A percentile compares a stretch with the other conserved stretches of the same genome.
Conservation (phyloP, 2,797 vertebrate genomes). For the Anolis apletophallus region DNA sequence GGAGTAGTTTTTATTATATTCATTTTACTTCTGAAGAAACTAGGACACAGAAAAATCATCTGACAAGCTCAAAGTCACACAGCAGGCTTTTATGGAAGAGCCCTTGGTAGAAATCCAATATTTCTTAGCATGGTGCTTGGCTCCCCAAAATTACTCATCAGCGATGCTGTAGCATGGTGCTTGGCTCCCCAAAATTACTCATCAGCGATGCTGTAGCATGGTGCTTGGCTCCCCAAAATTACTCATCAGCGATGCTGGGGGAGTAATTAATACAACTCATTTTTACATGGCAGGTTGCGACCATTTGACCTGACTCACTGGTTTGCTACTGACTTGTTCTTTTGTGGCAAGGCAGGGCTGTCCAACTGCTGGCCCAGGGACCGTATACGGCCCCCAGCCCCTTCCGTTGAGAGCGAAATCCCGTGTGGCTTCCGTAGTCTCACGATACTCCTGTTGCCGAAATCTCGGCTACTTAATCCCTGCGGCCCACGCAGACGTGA, state of each 20-base stretch:
- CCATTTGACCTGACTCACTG: neutral
- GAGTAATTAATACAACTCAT: conserved; percentile 1
- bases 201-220: no score
- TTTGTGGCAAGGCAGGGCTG: neutral
- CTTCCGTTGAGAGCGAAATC: no score
- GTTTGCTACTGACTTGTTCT: neutral
- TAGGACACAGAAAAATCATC: conserved; percentile 17
- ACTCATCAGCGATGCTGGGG: conserved; percentile 20
- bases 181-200: conserved; percentile 21
- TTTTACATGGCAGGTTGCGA: conserved; percentile 3
- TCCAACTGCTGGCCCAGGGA: no score
- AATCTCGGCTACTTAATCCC: no score
- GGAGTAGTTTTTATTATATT: conserved; percentile 16
- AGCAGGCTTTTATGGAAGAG: conserved; percentile 15
- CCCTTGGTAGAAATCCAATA: conserved; percentile 48
- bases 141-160: neutral
- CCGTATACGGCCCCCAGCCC: no score
- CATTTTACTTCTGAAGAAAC: conserved; percentile 27
- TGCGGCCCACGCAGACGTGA: no score
- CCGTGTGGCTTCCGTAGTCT: no score
- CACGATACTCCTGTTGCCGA: no score
- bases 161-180: neutral
- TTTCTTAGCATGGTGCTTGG: conserved; percentile 17
- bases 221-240: conserved; percentile 18
- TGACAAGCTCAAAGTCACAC: conserved; percentile 12